These are phyloP conservation scores for Lepidothrix coronata DNA, from an alignment of 2,113 vertebrate species.

Conservation along the genomic window DNA sequence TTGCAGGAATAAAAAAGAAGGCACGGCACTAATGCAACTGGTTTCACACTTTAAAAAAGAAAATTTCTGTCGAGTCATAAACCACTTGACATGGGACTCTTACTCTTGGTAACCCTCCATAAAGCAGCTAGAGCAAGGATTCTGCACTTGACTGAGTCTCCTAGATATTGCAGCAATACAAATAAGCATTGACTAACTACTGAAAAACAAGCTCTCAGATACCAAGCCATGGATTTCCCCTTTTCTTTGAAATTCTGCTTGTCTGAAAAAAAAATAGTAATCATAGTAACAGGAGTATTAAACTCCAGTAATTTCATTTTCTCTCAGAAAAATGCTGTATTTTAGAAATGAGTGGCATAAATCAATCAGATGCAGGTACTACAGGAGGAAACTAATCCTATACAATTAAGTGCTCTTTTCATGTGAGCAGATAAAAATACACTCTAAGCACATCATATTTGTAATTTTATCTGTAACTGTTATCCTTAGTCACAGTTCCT, in stretches of 20 bases:
- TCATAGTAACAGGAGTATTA: not conserved
- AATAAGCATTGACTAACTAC: not conserved
- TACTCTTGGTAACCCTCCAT: not conserved
- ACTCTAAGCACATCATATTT: not conserved
- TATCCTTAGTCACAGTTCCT: not conserved
- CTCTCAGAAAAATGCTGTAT: not conserved
- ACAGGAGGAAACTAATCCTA: not conserved
- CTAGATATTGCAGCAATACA: not conserved
- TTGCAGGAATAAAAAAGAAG: not conserved
- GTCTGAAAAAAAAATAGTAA: not conserved
- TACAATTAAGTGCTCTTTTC: not conserved
- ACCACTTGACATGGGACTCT: not conserved
- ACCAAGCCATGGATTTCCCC: not conserved
- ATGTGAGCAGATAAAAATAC: not conserved
- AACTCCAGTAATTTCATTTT: not conserved
- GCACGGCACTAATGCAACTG: not conserved
- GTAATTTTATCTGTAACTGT: not conserved
- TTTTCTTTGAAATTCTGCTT: not conserved
- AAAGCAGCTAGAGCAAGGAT: not conserved
- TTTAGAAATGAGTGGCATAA: not conserved
- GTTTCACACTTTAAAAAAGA: not conserved
- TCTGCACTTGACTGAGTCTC: not conserved
- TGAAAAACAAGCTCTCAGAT: not conserved
- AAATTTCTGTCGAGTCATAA: not conserved
- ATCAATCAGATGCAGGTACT: not conserved